Conservation (phyloP, 53 echinoderm and acorn worm genomes). For the Arbacia lixula region DNA sequence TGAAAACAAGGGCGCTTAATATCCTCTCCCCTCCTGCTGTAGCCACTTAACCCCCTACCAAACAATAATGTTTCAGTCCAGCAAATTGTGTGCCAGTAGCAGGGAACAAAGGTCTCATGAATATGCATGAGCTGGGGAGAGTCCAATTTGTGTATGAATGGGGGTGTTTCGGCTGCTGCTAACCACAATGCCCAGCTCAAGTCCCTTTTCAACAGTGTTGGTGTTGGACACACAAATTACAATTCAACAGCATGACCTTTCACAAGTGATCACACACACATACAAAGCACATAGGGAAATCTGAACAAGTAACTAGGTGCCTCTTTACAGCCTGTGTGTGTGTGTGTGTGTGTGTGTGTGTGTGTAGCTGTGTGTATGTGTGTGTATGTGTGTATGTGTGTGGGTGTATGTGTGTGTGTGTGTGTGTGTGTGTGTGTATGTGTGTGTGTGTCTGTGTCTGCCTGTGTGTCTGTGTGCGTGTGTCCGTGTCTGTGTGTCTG, state of each 20-base stretch:
- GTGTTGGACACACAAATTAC: constrained; percentile 57
- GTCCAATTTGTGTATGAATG: constrained; percentile 80
- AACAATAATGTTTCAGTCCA: constrained; percentile 41
- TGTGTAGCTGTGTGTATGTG: background rate
- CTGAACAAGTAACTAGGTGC: background rate
- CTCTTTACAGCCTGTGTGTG: background rate
- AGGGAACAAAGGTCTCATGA: constrained; percentile 78
- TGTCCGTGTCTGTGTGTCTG: background rate
- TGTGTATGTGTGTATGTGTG: too few species aligned
- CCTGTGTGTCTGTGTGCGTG: too few species aligned
- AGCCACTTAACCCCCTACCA: background rate
- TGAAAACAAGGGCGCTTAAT: too few species aligned
- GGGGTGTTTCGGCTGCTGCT: constrained; percentile 23
- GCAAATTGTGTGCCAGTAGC: constrained; percentile 49
- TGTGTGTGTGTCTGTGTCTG: background rate
- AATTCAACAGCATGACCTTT: constrained; percentile 54
- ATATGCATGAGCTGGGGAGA: constrained; percentile 63
- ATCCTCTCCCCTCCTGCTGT: background rate
- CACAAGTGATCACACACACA: constrained; percentile 52
- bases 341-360: constrained; percentile 10
- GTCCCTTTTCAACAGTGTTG: constrained; percentile 39
- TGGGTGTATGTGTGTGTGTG: background rate
- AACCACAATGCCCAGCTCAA: constrained; percentile 1
- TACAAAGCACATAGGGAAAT: constrained; percentile 40
- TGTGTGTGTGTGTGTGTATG: background rate